Percentiles rank a stretch among this genome's conserved stretches.
phyloP scores from a whole-genome alignment of 2,888 invertebrate genomes.

The Nephrotoma flavescens region DNA sequence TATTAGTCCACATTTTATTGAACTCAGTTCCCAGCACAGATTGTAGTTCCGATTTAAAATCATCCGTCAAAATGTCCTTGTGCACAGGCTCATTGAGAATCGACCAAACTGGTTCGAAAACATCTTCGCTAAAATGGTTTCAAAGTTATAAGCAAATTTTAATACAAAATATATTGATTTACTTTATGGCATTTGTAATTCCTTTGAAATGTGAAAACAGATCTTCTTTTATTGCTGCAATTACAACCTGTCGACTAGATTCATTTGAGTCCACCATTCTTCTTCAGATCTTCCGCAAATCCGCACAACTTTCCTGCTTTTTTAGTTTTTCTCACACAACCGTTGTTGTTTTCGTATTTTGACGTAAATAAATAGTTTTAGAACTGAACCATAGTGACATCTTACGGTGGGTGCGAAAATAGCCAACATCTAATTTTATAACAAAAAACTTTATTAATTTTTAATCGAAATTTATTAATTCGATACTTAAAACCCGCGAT shows the following conservation, averaged over 20 bases:
- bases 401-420: background rate
- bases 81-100: background rate
- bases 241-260: too few species aligned
- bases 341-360: too few species aligned
- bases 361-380: background rate
- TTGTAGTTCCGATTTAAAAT: constrained; percentile 1
- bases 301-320: background rate
- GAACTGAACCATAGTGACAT: background rate
- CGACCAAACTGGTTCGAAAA: background rate
- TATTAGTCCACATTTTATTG: background rate
- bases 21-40: background rate
- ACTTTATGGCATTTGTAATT: background rate
- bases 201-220: background rate
- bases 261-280: background rate
- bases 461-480: background rate
- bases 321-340: background rate
- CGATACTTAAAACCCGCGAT: background rate
- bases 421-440: background rate
- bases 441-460: background rate
- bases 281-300: background rate
- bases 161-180: background rate
- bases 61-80: background rate
- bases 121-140: background rate
- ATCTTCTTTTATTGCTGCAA: background rate
- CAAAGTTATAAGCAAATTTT: background rate